Base-by-base conservation (phyloP, 2,113 vertebrate genomes). In the Siniperca knerii region DNA sequence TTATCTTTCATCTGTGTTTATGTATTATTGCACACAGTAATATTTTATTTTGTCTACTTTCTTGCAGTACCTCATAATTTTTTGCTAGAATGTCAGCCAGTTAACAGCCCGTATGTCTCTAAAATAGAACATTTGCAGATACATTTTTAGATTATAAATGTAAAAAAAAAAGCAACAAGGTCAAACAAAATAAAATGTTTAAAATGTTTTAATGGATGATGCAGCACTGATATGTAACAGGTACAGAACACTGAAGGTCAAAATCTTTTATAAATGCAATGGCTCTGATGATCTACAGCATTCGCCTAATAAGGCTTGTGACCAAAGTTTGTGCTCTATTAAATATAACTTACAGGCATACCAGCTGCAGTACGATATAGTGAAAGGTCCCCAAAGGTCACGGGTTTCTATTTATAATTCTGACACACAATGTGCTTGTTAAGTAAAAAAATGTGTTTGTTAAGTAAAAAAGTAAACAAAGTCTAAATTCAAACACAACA, bases 191-290 rank as follows among this genome's bases (percentile, higher is more conserved):
- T 18, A 16, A 60, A 71, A 58, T 12, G 0, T 82, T 79, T 84
- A 18, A 65, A 83, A 62, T 65, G n/a, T 85, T 91, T 92, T 94
- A 92, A 93, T 92, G 65, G 61, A 54, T 88, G 74, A 87, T 79
- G 80, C 48, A 81, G 88, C 85, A 87, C 73, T 83, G 83, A 81
- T 89, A 84, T 88, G 88, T 86, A 89, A 92, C 84, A 87, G 73
- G 61, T 86, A 62, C 74, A 88, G 72, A 92, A 89, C 89, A 89
- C 77, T 87, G 64, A 79, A 55, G 46, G 68, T 78, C 52, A 77
- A 76, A 0, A 33, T 12, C 15, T 65, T 74, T 33, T 40, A 20
- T 44, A 15, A 77, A 84, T 40, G 29, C 54, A 44, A 42, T 37
- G 54, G 37, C 64, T 85, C 61, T 54, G 55, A 70, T 76, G 75